These are phyloP conservation scores for Watsonalla cultraria DNA, from an alignment of 2,888 invertebrate genomes.

Conservation along the genomic window DNA sequence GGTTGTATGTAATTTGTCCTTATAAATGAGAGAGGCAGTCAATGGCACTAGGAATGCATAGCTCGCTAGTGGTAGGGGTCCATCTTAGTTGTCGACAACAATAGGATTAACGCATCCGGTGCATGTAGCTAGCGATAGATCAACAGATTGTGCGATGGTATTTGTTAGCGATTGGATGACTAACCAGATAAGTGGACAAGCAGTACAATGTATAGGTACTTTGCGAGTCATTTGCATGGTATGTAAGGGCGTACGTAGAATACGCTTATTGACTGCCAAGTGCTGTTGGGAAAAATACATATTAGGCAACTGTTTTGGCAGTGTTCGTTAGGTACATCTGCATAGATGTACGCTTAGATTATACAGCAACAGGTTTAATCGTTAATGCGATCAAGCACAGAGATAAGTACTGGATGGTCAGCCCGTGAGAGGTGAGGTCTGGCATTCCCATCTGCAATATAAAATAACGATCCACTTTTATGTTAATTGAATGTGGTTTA, in stretches of 20 bases:
- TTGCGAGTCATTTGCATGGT: too few relatives aligned
- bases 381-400: too few relatives aligned
- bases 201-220: too few relatives aligned
- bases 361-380: too few relatives aligned
- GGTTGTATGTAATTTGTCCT: conserved; percentile 14
- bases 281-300: not conserved
- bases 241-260: not conserved
- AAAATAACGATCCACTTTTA: not conserved
- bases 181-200: too few relatives aligned
- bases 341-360: too few relatives aligned
- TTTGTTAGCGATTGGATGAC: too few relatives aligned
- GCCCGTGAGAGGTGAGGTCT: too few relatives aligned
- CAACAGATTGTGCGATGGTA: not conserved
- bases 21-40: not conserved
- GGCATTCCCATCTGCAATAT: not conserved
- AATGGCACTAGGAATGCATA: not conserved
- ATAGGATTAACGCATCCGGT: conserved; percentile 1
- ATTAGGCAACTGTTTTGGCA: not conserved
- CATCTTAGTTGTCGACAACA: conserved; percentile 1
- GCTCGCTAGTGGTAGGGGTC: not conserved
- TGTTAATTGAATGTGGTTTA: not conserved
- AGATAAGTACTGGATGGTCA: too few relatives aligned
- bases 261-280: not conserved
- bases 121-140: not conserved
- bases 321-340: not conserved